Evolutionary conservation across 2,797 vertebrate species (phyloP).

Genomic region (Poecilia wingei): DNA sequence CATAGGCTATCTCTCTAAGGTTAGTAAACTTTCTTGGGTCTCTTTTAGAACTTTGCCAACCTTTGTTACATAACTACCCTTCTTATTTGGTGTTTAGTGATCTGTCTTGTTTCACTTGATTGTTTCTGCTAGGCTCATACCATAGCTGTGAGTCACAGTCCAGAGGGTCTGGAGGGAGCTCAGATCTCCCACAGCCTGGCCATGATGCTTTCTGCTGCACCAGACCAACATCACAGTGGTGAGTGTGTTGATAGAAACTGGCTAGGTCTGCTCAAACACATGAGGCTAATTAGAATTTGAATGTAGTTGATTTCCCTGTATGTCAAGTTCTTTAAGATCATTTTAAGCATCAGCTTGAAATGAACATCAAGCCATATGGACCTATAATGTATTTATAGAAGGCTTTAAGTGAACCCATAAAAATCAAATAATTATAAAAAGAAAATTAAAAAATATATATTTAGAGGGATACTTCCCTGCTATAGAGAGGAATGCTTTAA

Average conservation of each 20-base stretch:
- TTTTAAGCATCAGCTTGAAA: constrained; percentile 20
- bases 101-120: constrained; percentile 49
- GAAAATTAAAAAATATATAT: background rate
- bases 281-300: constrained; percentile 42
- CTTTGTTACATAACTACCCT: constrained; percentile 18
- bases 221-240: constrained; percentile 74
- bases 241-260: constrained; percentile 58
- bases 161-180: constrained; percentile 69
- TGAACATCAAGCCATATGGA: background rate
- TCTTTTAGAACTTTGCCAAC: constrained; percentile 6
- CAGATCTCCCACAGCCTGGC: constrained; percentile 76
- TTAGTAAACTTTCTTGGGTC: constrained; percentile 32
- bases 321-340: constrained; percentile 41
- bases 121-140: constrained; percentile 78
- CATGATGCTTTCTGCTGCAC: constrained; percentile 66
- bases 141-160: constrained; percentile 76
- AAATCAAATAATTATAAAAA: background rate
- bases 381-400: background rate
- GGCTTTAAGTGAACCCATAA: background rate
- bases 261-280: constrained; percentile 13
- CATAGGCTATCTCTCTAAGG: constrained; percentile 74
- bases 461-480: background rate
- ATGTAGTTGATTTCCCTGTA: constrained; percentile 38
- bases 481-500: background rate
- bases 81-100: constrained; percentile 47